Percentiles rank a stretch among this genome's conserved stretches.
Evolutionary conservation across 2,888 invertebrate genomes (phyloP).

Genomic region (Ormia ochracea): DNA sequence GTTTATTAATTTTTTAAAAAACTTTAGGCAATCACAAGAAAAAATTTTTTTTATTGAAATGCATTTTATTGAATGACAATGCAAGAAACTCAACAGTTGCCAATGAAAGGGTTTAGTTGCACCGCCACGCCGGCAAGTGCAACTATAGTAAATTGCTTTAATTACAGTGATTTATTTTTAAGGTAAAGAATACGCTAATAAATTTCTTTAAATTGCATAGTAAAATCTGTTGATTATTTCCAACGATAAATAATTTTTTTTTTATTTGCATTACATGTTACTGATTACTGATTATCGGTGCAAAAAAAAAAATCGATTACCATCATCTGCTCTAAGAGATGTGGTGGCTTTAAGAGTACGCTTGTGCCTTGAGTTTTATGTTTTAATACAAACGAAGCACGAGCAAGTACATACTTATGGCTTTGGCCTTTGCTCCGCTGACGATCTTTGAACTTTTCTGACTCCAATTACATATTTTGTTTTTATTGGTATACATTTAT

Average conservation of each 20-base stretch:
- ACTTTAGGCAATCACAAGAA: neutral
- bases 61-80: too few relatives aligned
- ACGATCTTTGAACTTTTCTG: too few relatives aligned
- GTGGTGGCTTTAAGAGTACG: too few relatives aligned
- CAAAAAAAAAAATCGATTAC: too few relatives aligned
- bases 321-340: too few relatives aligned
- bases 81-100: neutral
- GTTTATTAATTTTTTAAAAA: neutral
- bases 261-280: neutral
- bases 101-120: slow-evolving; percentile 6
- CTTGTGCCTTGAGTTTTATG: too few relatives aligned
- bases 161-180: slow-evolving; percentile 43
- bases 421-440: too few relatives aligned
- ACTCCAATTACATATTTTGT: too few relatives aligned
- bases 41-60: neutral
- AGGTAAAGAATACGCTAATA: neutral
- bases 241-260: neutral
- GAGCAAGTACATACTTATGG: too few relatives aligned
- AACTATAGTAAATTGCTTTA: slow-evolving; percentile 21
- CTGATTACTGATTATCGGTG: too few relatives aligned
- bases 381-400: too few relatives aligned
- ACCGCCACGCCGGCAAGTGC: neutral
- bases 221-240: neutral
- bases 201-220: neutral
- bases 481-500: too few relatives aligned